Conservation (phyloP, 2,797 vertebrate species). For the Ciconia nigra region DNA sequence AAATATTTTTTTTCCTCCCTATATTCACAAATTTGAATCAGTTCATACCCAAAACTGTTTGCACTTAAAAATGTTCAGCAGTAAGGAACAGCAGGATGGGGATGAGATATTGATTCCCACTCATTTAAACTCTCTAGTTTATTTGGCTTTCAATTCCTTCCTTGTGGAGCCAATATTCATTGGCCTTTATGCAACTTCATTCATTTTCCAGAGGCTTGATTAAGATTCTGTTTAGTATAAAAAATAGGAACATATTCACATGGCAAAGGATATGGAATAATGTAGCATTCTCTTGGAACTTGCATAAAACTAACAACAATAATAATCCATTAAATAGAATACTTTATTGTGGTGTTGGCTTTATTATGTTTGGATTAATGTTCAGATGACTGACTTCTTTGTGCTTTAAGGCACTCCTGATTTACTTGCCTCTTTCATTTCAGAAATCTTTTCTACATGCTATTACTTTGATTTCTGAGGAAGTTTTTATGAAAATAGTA, state of each 20-base stretch:
- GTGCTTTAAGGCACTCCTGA: constrained; percentile 11
- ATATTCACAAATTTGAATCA: background rate
- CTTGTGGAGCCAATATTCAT: background rate
- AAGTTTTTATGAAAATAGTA: constrained; percentile 40
- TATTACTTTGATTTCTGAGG: constrained; percentile 48
- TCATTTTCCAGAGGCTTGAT: constrained; percentile 17
- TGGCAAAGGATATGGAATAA: background rate
- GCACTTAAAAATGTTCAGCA: background rate
- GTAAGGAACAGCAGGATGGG: constrained; percentile 6
- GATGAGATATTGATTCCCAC: constrained; percentile 10
- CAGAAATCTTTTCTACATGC: background rate
- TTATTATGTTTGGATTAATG: constrained; percentile 23
- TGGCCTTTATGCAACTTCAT: background rate
- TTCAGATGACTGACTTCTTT: constrained; percentile 6
- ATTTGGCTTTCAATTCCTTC: constrained; percentile 8
- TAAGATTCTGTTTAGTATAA: background rate
- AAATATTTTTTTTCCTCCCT: background rate
- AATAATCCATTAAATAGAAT: constrained; percentile 12
- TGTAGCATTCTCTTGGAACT: background rate
- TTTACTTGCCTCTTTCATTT: background rate
- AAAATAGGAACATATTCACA: background rate
- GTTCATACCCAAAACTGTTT: background rate
- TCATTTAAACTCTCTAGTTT: constrained; percentile 8
- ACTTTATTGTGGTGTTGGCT: constrained; percentile 1
- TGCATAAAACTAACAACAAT: constrained; percentile 12